A percentile compares a stretch with the other conserved stretches of the same genome.
Evolutionary conservation across 1,140 invertebrate species (phyloP).

Genomic region (Drosophila hydei): DNA sequence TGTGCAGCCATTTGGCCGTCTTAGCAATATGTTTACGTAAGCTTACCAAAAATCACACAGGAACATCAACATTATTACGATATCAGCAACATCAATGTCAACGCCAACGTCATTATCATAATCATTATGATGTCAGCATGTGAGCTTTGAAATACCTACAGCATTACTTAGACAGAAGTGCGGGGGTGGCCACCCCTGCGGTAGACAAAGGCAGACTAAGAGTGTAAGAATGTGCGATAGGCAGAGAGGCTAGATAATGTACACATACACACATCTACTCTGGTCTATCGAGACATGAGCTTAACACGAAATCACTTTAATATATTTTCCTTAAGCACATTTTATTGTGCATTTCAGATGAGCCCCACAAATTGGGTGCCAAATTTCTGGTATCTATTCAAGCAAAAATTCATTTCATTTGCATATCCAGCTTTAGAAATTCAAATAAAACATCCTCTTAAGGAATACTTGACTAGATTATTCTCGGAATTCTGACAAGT

Average conservation of each 20-base stretch:
- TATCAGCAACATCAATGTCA: slow-evolving; percentile 38
- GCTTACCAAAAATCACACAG: slow-evolving; percentile 38
- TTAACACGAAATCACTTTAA: no score
- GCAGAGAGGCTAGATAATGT: not conserved
- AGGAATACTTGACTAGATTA: not conserved
- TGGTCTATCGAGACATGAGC: no score
- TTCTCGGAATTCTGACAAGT: not conserved
- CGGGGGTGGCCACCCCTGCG: not conserved
- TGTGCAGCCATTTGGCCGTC: slow-evolving; percentile 9
- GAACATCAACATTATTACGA: slow-evolving; percentile 56
- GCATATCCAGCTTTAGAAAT: not conserved
- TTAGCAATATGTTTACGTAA: slow-evolving; percentile 5
- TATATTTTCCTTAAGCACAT: not conserved
- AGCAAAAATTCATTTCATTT: not conserved
- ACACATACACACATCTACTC: no score
- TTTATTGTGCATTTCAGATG: not conserved
- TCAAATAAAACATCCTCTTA: not conserved
- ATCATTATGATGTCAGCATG: not conserved
- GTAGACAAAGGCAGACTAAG: slow-evolving; percentile 2
- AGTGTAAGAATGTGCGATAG: not conserved
- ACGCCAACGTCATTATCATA: slow-evolving; percentile 25
- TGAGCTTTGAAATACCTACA: no score
- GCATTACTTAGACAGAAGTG: no score
- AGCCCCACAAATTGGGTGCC: not conserved
- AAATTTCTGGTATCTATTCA: not conserved